Percentiles rank a stretch among this genome's conserved stretches.
Conservation (phyloP, 2,888 invertebrate genomes). For the Aspidiotus destructor region DNA sequence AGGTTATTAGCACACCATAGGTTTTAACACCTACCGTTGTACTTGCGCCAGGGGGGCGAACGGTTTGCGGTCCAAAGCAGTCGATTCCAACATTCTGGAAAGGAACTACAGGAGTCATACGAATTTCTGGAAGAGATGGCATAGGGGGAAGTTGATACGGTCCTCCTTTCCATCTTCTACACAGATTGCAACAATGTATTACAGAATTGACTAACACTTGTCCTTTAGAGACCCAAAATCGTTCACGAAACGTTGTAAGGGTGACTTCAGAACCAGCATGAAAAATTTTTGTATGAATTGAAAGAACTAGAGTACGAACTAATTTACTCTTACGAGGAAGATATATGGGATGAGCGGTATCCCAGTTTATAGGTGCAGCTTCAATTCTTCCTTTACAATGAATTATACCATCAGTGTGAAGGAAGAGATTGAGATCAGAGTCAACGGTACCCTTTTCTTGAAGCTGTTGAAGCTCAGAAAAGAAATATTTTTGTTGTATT, state of each 20-base stretch:
- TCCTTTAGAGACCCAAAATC: slow-evolving; percentile 8
- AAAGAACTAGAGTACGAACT: not conserved
- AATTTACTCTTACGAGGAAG: not conserved
- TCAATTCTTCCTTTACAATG: not conserved
- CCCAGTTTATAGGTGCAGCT: not conserved
- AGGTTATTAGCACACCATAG: not conserved
- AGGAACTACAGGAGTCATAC: not conserved
- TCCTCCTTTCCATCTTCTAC: not conserved
- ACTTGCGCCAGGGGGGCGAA: not conserved
- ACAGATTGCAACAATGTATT: slow-evolving; percentile 3
- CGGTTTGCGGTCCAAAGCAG: not conserved
- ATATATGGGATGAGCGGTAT: slow-evolving; percentile 2
- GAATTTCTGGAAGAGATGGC: not conserved
- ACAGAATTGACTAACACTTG: not conserved
- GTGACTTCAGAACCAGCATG: not conserved
- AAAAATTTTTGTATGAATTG: not conserved
- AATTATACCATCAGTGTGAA: not conserved
- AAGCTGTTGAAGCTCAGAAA: too few relatives aligned
- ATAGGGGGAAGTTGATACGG: not conserved
- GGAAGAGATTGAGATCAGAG: not conserved
- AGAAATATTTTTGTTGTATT: too few relatives aligned
- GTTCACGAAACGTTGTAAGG: not conserved
- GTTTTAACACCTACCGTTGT: not conserved
- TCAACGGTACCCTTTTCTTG: not conserved
- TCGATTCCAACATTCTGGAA: not conserved